Conservation (phyloP, 2,113 vertebrate species). For the Sinocyclocheilus rhinocerous region DNA sequence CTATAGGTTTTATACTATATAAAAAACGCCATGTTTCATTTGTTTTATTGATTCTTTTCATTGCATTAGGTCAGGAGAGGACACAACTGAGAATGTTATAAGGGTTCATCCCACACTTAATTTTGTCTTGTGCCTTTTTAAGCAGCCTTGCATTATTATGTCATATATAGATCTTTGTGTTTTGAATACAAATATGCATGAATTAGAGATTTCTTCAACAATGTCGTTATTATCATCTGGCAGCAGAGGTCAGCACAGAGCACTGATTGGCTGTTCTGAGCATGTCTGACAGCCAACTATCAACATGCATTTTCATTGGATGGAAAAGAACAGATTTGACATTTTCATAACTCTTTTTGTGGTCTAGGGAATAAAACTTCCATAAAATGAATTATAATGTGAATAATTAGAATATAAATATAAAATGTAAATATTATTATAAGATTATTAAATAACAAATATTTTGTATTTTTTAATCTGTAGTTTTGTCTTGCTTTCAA, state of each 20-base stretch:
- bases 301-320: neutral
- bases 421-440: too few relatives aligned
- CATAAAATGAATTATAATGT: neutral
- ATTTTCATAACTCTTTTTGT: neutral
- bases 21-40: neutral
- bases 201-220: neutral
- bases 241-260: constrained; percentile 16
- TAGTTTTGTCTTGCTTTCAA: too few relatives aligned
- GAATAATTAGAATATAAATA: neutral
- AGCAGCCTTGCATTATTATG: neutral
- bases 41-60: neutral
- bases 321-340: neutral
- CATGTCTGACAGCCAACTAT: neutral
- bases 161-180: neutral
- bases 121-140: neutral
- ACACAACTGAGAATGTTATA: neutral
- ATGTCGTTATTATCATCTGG: neutral
- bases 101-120: neutral
- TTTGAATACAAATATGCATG: neutral
- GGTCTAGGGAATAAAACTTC: neutral
- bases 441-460: too few relatives aligned
- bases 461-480: too few relatives aligned
- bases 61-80: neutral
- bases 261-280: neutral
- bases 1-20: too few relatives aligned